phyloP scores from a whole-genome alignment of 2,113 vertebrate species.

The Rhinichthys klamathensis region DNA sequence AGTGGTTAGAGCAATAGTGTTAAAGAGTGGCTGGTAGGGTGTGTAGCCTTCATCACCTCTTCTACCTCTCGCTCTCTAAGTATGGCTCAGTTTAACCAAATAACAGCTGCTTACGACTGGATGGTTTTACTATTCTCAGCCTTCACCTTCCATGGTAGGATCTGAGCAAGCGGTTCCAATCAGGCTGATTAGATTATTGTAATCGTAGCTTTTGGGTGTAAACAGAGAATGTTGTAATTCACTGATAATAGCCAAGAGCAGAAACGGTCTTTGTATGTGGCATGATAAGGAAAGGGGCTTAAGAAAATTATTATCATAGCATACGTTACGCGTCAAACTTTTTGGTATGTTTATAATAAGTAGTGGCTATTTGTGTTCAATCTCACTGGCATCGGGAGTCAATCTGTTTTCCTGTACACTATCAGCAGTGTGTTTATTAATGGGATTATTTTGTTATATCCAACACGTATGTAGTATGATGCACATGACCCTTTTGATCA shows the following conservation, averaged over 20 bases:
- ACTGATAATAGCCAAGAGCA: conserved; percentile 19
- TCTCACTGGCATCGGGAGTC: background rate
- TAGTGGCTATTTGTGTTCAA: background rate
- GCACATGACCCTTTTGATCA: conserved; percentile 3
- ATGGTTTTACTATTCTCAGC: conserved; percentile 14
- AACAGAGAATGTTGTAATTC: conserved; percentile 14
- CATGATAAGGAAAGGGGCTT: conserved; percentile 39
- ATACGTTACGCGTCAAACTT: background rate
- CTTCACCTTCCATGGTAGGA: background rate
- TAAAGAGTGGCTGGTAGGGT: background rate
- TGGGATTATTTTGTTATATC: background rate
- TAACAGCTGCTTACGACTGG: background rate
- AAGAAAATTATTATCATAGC: conserved; percentile 22
- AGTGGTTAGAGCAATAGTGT: background rate
- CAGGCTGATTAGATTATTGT: conserved; percentile 14
- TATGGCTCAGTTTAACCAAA: background rate
- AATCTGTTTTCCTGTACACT: background rate
- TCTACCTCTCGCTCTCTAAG: background rate
- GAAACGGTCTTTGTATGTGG: conserved; percentile 31
- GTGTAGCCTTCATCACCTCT: background rate
- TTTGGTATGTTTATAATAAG: background rate
- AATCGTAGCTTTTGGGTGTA: conserved; percentile 19
- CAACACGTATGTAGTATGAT: background rate
- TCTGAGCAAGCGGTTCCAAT: conserved; percentile 22
- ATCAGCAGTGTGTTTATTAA: background rate